phyloP scores from a whole-genome alignment of 2,113 vertebrate species.

The Pygoscelis antarcticus region DNA sequence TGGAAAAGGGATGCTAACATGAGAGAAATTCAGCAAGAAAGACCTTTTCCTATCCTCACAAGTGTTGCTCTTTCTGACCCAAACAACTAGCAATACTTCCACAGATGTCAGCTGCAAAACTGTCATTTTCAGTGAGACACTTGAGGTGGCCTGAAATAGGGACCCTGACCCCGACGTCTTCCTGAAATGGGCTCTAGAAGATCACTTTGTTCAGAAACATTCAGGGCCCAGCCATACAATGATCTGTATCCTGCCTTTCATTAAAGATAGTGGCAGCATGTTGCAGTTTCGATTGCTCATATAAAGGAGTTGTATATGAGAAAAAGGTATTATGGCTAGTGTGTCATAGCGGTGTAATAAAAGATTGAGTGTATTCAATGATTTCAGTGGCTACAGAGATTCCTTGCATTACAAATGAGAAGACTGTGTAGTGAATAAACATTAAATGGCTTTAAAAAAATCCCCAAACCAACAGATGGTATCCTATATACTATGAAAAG shows the following conservation, averaged over 20 bases:
- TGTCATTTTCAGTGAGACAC: background rate
- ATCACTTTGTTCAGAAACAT: background rate
- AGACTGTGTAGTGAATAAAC: conserved; percentile 53
- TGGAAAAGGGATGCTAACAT: background rate
- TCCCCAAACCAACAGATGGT: conserved; percentile 60
- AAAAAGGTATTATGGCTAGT: background rate
- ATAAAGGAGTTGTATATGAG: conserved; percentile 7
- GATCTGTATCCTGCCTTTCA: background rate
- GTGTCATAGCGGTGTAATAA: conserved; percentile 18
- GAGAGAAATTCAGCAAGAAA: background rate
- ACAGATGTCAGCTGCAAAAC: background rate
- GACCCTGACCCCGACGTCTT: background rate
- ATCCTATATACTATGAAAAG: conserved; percentile 63
- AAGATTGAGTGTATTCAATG: conserved; percentile 57
- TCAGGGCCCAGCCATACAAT: background rate
- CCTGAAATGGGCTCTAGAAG: background rate
- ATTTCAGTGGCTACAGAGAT: conserved; percentile 55
- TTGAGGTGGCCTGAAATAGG: background rate
- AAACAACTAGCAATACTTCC: background rate
- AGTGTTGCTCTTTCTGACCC: background rate
- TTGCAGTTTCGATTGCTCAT: conserved; percentile 12
- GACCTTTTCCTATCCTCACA: background rate
- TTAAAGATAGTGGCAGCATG: background rate
- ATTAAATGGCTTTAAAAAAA: conserved; percentile 50
- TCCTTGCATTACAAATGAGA: conserved; percentile 58